phyloP scores from a whole-genome alignment of 1,140 invertebrate species.

The Drosophila truncata region DNA sequence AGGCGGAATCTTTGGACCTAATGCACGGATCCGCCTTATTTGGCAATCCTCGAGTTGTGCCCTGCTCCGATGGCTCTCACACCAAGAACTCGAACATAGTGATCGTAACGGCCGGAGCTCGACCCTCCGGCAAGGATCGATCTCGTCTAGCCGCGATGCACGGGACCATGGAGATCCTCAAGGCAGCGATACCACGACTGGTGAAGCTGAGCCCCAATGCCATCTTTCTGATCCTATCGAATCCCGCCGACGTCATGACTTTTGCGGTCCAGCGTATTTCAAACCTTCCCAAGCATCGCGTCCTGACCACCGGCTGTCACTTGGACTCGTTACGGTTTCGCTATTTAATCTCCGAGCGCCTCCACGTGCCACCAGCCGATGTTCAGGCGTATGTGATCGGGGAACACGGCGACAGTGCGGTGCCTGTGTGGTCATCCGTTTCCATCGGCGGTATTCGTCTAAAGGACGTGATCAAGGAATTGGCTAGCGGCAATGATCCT shows the following conservation, averaged over 20 bases:
- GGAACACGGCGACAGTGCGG: conserved; percentile 92
- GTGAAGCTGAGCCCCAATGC: conserved; percentile 93
- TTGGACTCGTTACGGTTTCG: conserved; percentile 94
- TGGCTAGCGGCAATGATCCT: conserved; percentile 89
- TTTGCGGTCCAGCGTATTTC: conserved; percentile 95
- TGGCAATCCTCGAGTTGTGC: conserved; percentile 27
- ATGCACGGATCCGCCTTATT: conserved; percentile 38
- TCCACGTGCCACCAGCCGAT: conserved; percentile 91
- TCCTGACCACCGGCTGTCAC: conserved; percentile 95
- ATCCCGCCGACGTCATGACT: conserved; percentile 95
- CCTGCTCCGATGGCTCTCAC: conserved; percentile 88
- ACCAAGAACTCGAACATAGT: conserved; percentile 92
- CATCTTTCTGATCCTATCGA: conserved; percentile 93
- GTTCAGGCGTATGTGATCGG: conserved; percentile 95
- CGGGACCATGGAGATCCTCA: conserved; percentile 94
- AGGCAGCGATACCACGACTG: conserved; percentile 91
- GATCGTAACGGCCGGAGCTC: conserved; percentile 94
- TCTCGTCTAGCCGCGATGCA: conserved; percentile 91
- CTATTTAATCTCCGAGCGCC: conserved; percentile 91
- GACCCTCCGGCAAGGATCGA: conserved; percentile 90
- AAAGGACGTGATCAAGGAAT: conserved; percentile 89
- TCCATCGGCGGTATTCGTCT: conserved; percentile 82
- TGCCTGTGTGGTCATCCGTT: conserved; percentile 94
- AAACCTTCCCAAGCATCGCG: conserved; percentile 92
- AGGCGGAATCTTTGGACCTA: conserved; percentile 48